Evolutionary conservation across 1,140 invertebrate genomes (phyloP).

Genomic region (Grapholita molesta): DNA sequence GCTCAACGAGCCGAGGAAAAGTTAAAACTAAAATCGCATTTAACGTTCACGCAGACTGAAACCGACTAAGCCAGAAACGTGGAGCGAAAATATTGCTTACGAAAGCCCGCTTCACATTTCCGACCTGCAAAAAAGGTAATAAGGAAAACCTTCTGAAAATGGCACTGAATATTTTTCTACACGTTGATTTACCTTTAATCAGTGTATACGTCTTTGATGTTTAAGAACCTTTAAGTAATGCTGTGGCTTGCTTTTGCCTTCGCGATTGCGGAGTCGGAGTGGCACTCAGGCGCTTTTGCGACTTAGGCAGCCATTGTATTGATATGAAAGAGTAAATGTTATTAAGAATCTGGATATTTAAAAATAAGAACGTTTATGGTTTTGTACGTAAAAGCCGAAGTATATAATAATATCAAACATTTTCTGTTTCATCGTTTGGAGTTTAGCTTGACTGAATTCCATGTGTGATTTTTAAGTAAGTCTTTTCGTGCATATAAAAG

Average conservation of each 20-base stretch:
- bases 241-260: constrained; percentile 18
- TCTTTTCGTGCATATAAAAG: neutral
- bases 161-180: constrained; percentile 24
- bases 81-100: constrained; percentile 7
- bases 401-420: neutral
- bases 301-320: constrained; percentile 15
- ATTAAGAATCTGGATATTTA: neutral
- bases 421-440: too few species aligned
- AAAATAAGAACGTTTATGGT: neutral
- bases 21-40: constrained; percentile 16
- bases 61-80: neutral
- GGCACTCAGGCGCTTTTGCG: constrained; percentile 13
- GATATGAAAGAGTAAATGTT: constrained; percentile 8
- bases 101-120: constrained; percentile 8
- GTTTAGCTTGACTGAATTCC: too few species aligned
- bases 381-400: neutral
- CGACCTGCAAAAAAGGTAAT: constrained; percentile 18
- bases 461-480: neutral
- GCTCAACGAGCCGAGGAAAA: neutral
- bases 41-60: neutral
- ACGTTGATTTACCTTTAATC: constrained; percentile 29
- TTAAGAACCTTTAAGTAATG: constrained; percentile 25
- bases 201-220: constrained; percentile 27
- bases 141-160: constrained; percentile 25
- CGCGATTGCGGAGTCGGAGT: neutral